Base-by-base conservation (phyloP, 2,797 vertebrate genomes). In the Euphonia xanthogaster region DNA sequence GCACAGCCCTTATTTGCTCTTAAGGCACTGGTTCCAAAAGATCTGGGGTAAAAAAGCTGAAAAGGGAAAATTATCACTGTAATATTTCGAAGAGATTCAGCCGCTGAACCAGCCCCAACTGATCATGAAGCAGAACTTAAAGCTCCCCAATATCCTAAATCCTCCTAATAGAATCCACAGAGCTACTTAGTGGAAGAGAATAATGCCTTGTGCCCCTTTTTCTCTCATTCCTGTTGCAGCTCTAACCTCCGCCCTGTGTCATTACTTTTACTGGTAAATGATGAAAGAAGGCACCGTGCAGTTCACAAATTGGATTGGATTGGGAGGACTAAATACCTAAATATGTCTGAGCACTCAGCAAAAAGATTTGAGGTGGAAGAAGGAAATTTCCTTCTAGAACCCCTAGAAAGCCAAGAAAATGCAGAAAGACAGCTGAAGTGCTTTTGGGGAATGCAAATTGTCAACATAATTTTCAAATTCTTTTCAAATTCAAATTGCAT, bases 401-500 rank as follows among this genome's bases (percentile, higher is more conserved):
- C 62, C 70, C 87, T 66, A 71, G 51, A 75, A 91, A 86, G 82
- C 51, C 66, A 84, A n/a, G 42, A 39, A 94, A 95, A 90, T 42
- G 31, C 47, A 74, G 68, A 91, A 89, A 89, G 79, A 81, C 66
- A 91, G 88, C 91, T 86, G 90, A 95, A 88, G 53, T 63, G 47
- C 48, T 94, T 94, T 66, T 50, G 76, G 66, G 66, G 82, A 93
- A 95, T 93, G 87, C 79, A 96, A 93, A 91, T 78, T 58, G 71
- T 85, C 93, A 94, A 91, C 70, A 76, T 73, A 44, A 92, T 93
- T 90, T 94, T 91, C 63, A 78, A 94, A 94, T 86, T 79, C 82
- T 86, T 96, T 97, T 96, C 89, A 95, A 92, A 96, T 91, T 96
- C 89, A 94, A 92, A 95, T 94, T 78, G 58, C 66, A 75, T 85